A percentile compares a stretch with the other conserved stretches of the same genome.
Evolutionary conservation across 1,140 invertebrate species (phyloP).

Genomic region (Polypedilum pembai): DNA sequence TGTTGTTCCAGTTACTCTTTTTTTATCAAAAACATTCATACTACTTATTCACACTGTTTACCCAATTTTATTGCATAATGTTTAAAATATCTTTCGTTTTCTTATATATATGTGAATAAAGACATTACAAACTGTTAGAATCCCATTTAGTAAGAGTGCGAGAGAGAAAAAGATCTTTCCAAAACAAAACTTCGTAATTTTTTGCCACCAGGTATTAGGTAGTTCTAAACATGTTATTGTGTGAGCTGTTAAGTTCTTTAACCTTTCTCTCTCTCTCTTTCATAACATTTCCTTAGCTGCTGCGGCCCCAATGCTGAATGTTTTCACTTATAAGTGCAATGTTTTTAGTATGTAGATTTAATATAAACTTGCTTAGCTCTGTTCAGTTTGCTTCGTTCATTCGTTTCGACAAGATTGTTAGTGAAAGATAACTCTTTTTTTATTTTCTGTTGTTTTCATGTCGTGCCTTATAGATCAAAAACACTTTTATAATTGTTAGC

Average conservation of each 20-base stretch:
- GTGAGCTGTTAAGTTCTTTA: not conserved
- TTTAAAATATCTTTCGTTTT: not conserved
- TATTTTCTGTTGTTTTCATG: not conserved
- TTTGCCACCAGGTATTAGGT: not conserved
- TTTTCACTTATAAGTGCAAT: not conserved
- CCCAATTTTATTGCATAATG: not conserved
- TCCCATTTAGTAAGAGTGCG: not conserved
- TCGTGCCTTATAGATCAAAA: not conserved
- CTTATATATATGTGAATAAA: not conserved
- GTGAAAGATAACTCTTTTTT: not conserved
- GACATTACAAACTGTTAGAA: not conserved
- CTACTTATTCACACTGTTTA: not conserved
- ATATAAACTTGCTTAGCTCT: not conserved
- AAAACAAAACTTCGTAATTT: not conserved
- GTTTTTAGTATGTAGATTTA: not conserved
- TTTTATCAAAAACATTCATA: too few species aligned
- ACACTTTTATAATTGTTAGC: not conserved
- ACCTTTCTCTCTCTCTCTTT: not conserved
- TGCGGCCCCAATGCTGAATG: not conserved
- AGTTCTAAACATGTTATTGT: not conserved
- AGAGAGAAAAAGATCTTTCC: not conserved
- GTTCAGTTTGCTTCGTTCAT: slow-evolving; percentile 6
- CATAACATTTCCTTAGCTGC: not conserved
- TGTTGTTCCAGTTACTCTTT: too few species aligned
- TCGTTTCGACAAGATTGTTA: not conserved